Evolutionary conservation across 2,888 invertebrate species (phyloP).

Genomic region (Stenodera caucasica): DNA sequence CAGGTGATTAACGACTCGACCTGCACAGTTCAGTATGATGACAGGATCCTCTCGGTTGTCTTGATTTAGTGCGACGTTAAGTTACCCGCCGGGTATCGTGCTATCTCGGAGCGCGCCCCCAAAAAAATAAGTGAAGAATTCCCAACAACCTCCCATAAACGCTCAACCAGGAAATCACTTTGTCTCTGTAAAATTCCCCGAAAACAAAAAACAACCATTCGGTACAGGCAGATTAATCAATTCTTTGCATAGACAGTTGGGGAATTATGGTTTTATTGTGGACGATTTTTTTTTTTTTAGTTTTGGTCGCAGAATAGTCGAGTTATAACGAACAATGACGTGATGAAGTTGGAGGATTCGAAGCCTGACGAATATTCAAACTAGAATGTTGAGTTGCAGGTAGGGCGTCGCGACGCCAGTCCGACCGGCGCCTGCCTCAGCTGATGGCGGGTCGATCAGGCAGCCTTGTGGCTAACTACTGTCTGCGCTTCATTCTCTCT

Average conservation of each 20-base stretch:
- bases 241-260: neutral
- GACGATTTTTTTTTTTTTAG: neutral
- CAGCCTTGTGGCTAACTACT: slow-evolving; percentile 44
- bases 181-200: too few relatives aligned
- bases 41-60: slow-evolving; percentile 31
- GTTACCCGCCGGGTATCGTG: slow-evolving; percentile 29
- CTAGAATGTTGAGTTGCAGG: slow-evolving; percentile 39
- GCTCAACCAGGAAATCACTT: slow-evolving; percentile 1
- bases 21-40: slow-evolving; percentile 26
- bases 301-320: neutral
- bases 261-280: neutral
- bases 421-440: slow-evolving; percentile 47
- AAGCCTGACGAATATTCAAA: slow-evolving; percentile 40
- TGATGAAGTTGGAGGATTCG: slow-evolving; percentile 32
- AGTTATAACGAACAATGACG: slow-evolving; percentile 31
- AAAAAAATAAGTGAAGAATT: slow-evolving; percentile 22
- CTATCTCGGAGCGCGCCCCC: slow-evolving; percentile 24
- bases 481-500: slow-evolving; percentile 34
- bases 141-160: slow-evolving; percentile 16
- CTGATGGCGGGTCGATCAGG: slow-evolving; percentile 52
- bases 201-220: too few relatives aligned
- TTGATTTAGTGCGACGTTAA: slow-evolving; percentile 34
- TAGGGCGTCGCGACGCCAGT: slow-evolving; percentile 46
- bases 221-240: neutral
- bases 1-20: slow-evolving; percentile 31